Conservation (phyloP, 2,113 vertebrate species). For the Saguinus imperator region DNA sequence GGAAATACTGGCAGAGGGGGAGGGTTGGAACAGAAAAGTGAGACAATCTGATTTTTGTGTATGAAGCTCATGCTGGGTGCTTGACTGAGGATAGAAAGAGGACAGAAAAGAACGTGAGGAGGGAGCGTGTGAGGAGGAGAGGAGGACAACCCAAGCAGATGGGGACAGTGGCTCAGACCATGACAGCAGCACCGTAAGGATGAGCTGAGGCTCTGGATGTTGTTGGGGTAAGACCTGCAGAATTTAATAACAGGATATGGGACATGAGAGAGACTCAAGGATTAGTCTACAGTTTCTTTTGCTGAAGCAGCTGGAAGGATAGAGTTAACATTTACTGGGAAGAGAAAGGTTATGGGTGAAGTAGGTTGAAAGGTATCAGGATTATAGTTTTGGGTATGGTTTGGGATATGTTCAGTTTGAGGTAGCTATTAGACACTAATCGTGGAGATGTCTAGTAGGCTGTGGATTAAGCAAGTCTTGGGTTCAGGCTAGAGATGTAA, state of each 20-base stretch:
- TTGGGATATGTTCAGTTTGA: not conserved
- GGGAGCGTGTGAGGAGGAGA: not conserved
- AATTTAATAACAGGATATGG: not conserved
- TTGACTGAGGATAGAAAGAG: not conserved
- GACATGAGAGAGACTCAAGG: not conserved
- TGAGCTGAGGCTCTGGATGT: not conserved
- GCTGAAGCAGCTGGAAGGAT: not conserved
- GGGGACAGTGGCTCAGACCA: not conserved
- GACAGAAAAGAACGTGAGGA: not conserved
- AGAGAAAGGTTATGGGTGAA: not conserved
- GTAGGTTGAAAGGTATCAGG: not conserved
- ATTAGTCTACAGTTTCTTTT: not conserved
- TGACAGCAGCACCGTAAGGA: not conserved
- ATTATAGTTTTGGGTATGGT: not conserved
- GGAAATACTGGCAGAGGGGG: not conserved
- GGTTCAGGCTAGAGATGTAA: not conserved
- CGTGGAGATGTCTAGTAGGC: not conserved
- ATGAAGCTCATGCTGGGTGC: not conserved
- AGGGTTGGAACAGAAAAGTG: not conserved
- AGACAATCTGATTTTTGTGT: not conserved
- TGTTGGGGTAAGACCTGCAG: not conserved
- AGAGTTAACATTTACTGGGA: not conserved
- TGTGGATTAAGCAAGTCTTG: not conserved
- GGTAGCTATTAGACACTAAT: not conserved
- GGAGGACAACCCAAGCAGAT: not conserved